Base-by-base conservation (phyloP, 2,113 vertebrate species). In the Caloenas nicobarica region DNA sequence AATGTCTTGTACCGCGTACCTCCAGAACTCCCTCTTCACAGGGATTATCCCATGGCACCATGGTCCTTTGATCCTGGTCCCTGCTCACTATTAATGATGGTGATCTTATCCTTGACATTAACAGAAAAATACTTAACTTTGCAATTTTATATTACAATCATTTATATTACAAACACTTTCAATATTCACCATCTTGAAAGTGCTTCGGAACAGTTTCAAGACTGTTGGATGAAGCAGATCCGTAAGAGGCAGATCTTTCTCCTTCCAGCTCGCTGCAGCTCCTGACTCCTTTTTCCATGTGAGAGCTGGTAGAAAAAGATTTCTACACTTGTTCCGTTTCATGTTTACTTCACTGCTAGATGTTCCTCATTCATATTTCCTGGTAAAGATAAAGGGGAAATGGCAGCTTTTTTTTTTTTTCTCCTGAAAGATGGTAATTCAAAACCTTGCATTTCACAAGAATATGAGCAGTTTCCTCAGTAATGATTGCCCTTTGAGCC, bases 31-130 rank as follows among this genome's bases (percentile, higher is more conserved):
- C 33, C 34, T 40, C 25, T 44, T 61, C 31, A 36, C 19, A 11
- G 34, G 26, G 26, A 33, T 48, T 57, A 34, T 19, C 8, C 7
- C 18, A 3, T 16, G 23, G 61, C 40, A 73, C 22, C 0, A 0
- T 21, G 33, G 29, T 53, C 44, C 34, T 70, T 31, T 53, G 46
- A 82, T 62, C 48, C 10, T 57, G 24, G 51, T 18, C 26, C 25
- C 29, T 61, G 9, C 56, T 77, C 5, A 5, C 18, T 85, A 8
- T 34, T 54, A n/a, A 64, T 1, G 16, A 42, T 2, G 5, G 29
- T 13, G 6, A 88, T 15, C 15, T 31, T 65, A 17, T 40, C 22
- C 16, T 73, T 71, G 21, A 58, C 26, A 68, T 44, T 12, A 34
- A 38, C 22, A 62, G 5, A 83, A 74, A 91, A 58, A 66, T 19